Conservation (phyloP, 1,140 invertebrate genomes). For the Drosophila ironensis region DNA sequence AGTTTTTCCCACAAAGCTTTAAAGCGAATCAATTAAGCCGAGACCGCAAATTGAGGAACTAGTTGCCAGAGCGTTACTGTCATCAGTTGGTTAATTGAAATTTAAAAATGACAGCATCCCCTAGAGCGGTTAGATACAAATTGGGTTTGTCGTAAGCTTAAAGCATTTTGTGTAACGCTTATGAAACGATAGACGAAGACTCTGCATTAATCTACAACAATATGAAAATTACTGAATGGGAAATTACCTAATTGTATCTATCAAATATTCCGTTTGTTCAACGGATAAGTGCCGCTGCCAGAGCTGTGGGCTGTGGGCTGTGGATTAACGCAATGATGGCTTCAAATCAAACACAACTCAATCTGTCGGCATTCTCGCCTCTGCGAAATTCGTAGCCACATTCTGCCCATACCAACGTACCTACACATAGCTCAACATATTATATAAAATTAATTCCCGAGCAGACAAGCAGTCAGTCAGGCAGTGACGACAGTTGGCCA, state of each 20-base stretch:
- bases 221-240: too few species aligned
- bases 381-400: slow-evolving; percentile 12
- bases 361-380: slow-evolving; percentile 17
- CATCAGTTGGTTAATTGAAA: slow-evolving; percentile 8
- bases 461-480: slow-evolving; percentile 1
- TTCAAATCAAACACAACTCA: slow-evolving; percentile 31
- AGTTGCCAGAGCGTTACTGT: slow-evolving; percentile 12
- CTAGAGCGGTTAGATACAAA: too few species aligned
- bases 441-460: slow-evolving; percentile 18
- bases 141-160: too few species aligned
- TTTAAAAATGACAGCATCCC: background rate
- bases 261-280: slow-evolving; percentile 3
- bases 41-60: slow-evolving; percentile 40
- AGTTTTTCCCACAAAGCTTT: slow-evolving; percentile 14
- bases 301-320: background rate
- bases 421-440: too few species aligned
- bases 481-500: slow-evolving; percentile 30
- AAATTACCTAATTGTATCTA: background rate
- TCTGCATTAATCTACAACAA: too few species aligned
- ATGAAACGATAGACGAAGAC: too few species aligned
- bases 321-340: slow-evolving; percentile 22
- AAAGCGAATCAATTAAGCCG: slow-evolving; percentile 71
- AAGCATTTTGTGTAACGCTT: too few species aligned
- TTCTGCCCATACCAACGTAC: slow-evolving; percentile 13
- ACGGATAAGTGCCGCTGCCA: background rate